phyloP scores from a whole-genome alignment of 2,113 vertebrate genomes.

The Psophia crepitans region DNA sequence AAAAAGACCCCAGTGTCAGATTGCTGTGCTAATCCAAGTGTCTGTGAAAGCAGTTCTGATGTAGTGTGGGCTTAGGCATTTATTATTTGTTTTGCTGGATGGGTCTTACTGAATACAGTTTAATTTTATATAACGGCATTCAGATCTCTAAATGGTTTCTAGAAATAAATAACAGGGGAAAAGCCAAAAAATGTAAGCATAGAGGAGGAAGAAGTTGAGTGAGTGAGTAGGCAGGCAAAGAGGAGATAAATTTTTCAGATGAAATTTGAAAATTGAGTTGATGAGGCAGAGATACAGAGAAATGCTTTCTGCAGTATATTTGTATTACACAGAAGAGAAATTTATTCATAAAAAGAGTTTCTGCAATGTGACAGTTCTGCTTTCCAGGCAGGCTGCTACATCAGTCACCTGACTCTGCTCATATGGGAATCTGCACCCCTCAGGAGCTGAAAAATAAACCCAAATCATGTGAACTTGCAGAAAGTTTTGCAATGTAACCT shows the following conservation, averaged over 20 bases:
- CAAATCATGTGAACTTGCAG: background rate
- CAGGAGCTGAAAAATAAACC: background rate
- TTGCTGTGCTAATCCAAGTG: background rate
- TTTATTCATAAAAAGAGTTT: background rate
- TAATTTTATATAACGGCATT: background rate
- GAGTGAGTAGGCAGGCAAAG: background rate
- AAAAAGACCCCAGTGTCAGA: background rate
- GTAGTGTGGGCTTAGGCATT: background rate
- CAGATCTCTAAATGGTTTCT: background rate
- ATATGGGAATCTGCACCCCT: background rate
- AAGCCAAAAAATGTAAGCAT: background rate
- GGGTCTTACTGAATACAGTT: background rate
- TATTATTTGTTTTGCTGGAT: background rate
- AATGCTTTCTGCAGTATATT: background rate
- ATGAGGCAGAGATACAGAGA: background rate
- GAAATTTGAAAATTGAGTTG: slow-evolving; percentile 4
- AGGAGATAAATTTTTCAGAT: background rate
- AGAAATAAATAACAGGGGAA: background rate
- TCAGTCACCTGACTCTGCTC: background rate
- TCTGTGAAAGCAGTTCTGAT: background rate
- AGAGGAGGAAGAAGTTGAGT: background rate
- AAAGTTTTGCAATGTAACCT: background rate
- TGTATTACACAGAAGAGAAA: background rate
- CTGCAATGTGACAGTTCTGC: background rate
- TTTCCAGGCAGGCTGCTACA: background rate